A percentile compares a stretch with the other conserved stretches of the same genome.
These are phyloP conservation scores for Aphis gossypii DNA, from an alignment of 1,140 invertebrate species.

Conservation along the genomic window DNA sequence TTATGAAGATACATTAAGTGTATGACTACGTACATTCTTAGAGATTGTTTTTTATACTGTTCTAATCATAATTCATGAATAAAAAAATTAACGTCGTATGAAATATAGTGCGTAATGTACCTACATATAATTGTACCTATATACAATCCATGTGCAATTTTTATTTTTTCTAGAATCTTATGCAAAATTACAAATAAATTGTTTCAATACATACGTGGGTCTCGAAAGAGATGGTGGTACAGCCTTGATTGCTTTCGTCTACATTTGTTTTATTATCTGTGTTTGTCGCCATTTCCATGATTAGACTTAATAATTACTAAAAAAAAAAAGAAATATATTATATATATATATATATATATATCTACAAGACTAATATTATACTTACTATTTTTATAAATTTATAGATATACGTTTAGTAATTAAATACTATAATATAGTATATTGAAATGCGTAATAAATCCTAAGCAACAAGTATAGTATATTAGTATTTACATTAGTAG, in stretches of 20 bases:
- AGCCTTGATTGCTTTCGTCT: neutral
- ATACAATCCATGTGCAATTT: too few relatives aligned
- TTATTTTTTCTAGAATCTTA: too few relatives aligned
- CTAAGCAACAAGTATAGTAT: too few relatives aligned
- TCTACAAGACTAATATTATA: neutral
- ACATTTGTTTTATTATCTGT: neutral
- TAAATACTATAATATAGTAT: neutral
- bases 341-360: too few relatives aligned
- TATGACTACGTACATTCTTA: too few relatives aligned
- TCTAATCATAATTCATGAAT: neutral
- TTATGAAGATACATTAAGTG: too few relatives aligned
- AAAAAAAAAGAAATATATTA: neutral
- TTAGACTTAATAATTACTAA: neutral
- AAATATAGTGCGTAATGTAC: neutral
- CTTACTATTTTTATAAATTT: neutral
- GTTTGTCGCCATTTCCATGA: slow-evolving; percentile 18
- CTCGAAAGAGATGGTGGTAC: neutral
- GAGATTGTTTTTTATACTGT: neutral
- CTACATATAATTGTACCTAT: neutral
- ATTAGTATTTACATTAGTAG: neutral
- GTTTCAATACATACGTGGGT: neutral
- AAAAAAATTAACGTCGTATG: neutral
- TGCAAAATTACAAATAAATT: neutral
- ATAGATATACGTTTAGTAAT: neutral
- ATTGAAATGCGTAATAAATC: neutral